These are phyloP conservation scores for Drosophila biarmipes DNA, from an alignment of 1,140 invertebrate species.

Conservation along the genomic window DNA sequence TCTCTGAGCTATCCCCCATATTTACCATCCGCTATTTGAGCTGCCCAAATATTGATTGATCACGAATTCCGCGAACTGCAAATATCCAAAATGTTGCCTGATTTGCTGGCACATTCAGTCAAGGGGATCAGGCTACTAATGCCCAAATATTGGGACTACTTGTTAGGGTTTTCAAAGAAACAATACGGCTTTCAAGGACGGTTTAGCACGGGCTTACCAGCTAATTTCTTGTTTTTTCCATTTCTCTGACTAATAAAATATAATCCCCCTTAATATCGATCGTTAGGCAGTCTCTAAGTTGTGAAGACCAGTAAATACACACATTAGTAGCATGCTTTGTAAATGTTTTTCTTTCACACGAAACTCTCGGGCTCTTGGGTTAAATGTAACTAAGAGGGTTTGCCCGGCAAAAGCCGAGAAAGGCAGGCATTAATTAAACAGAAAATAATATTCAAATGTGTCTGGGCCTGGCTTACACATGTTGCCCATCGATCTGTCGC, in stretches of 20 bases:
- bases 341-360: slow-evolving; percentile 44
- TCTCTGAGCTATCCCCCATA: slow-evolving; percentile 18
- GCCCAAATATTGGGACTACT: neutral
- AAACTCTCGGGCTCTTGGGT: slow-evolving; percentile 15
- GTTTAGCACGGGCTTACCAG: too few relatives aligned
- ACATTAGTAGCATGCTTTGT: neutral
- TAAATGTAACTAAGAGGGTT: slow-evolving; percentile 45
- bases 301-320: neutral
- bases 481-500: slow-evolving; percentile 27
- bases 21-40: slow-evolving; percentile 34
- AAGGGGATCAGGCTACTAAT: slow-evolving; percentile 1
- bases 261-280: slow-evolving; percentile 3
- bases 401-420: slow-evolving; percentile 21
- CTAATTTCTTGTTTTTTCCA: too few relatives aligned
- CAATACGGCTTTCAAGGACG: too few relatives aligned
- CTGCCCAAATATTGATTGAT: slow-evolving; percentile 55
- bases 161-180: neutral
- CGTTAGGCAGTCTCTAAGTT: neutral
- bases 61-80: slow-evolving; percentile 48
- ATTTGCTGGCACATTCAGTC: slow-evolving; percentile 9
- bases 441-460: slow-evolving; percentile 44
- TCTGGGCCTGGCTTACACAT: slow-evolving; percentile 50
- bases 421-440: slow-evolving; percentile 37
- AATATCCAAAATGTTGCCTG: slow-evolving; percentile 7
- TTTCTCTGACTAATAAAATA: too few relatives aligned